phyloP scores from a whole-genome alignment of 2,888 invertebrate species.

The Pyrgus malvae region DNA sequence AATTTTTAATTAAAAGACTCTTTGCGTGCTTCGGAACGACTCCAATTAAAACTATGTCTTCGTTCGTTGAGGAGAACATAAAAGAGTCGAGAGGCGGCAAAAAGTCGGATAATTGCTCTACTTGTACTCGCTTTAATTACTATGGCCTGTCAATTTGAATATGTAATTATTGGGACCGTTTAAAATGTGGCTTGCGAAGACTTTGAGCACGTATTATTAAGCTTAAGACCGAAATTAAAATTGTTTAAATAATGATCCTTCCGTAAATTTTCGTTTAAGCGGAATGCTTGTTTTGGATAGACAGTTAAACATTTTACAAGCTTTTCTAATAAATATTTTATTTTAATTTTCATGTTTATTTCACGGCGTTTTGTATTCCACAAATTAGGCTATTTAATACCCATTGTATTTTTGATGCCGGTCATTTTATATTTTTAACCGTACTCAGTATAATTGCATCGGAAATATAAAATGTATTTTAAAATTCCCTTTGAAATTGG shows the following conservation, averaged over 20 bases:
- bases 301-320: too few species aligned
- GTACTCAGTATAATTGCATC: too few species aligned
- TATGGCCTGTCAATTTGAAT: slow-evolving; percentile 57
- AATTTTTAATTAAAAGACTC: slow-evolving; percentile 73
- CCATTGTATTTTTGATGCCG: too few species aligned
- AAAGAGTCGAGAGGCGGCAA: slow-evolving; percentile 60
- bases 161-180: slow-evolving; percentile 30
- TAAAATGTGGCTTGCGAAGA: background rate
- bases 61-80: slow-evolving; percentile 55
- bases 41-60: slow-evolving; percentile 79
- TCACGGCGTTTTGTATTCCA: too few species aligned
- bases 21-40: slow-evolving; percentile 69
- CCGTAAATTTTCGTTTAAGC: too few species aligned
- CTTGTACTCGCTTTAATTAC: slow-evolving; percentile 53
- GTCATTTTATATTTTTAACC: too few species aligned
- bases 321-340: too few species aligned
- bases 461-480: too few species aligned
- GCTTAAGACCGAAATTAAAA: background rate
- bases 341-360: too few species aligned
- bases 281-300: too few species aligned
- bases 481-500: too few species aligned
- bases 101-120: slow-evolving; percentile 64
- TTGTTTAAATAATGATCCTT: background rate
- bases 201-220: background rate
- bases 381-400: too few species aligned